Evolutionary conservation across 2,888 invertebrate genomes (phyloP).

Genomic region (Pachycephus smyrnensis): DNA sequence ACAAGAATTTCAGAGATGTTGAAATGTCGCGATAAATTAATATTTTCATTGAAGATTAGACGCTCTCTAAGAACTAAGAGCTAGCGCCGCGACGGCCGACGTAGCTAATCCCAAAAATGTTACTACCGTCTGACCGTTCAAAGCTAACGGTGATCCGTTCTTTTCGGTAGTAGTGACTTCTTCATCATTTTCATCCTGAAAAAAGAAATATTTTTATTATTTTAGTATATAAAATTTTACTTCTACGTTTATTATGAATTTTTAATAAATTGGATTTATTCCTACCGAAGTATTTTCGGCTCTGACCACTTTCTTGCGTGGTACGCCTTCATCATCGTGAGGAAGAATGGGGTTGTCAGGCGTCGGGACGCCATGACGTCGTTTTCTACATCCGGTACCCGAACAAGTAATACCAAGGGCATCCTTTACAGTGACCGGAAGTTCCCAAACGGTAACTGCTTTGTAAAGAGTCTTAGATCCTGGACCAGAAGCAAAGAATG

Average conservation of each 20-base stretch:
- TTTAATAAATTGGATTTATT: conserved; percentile 3
- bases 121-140: neutral
- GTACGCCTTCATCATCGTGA: neutral
- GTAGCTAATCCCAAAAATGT: neutral
- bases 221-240: neutral
- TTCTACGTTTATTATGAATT: neutral
- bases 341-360: neutral
- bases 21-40: neutral
- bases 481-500: conserved; percentile 49
- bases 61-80: neutral
- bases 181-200: neutral
- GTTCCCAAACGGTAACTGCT: conserved; percentile 35
- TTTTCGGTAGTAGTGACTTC: neutral
- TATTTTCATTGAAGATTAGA: neutral
- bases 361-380: conserved; percentile 11
- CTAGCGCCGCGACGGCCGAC: neutral
- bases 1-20: neutral
- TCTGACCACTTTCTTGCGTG: conserved; percentile 25
- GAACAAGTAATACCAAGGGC: conserved; percentile 28
- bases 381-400: conserved; percentile 27
- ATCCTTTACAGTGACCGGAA: conserved; percentile 34
- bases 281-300: conserved; percentile 27
- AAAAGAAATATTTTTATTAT: neutral
- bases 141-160: neutral
- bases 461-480: conserved; percentile 31